Percentiles rank a stretch among this genome's conserved stretches.
Evolutionary conservation across 2,888 invertebrate genomes (phyloP).

Genomic region (Phaonia tiefii): DNA sequence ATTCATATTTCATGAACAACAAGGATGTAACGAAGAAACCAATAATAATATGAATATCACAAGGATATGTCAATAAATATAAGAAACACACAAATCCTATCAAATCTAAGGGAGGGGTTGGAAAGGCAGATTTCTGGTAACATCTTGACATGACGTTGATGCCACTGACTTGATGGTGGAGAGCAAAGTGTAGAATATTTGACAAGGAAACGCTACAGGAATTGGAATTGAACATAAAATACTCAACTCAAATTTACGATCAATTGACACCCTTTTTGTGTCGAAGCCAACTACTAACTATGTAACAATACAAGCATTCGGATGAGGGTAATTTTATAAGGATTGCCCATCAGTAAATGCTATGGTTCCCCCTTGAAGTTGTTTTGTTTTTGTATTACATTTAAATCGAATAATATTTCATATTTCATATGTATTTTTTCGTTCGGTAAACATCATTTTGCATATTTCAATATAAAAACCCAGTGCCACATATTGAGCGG

Average conservation of each 20-base stretch:
- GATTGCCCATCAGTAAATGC: conserved; percentile 29
- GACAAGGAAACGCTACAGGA: not conserved
- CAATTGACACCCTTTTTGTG: conserved; percentile 69
- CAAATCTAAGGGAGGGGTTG: conserved; percentile 1
- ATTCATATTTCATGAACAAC: no score
- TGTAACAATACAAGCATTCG: conserved; percentile 35
- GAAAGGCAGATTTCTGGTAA: conserved; percentile 68
- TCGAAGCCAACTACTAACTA: not conserved
- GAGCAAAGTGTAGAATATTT: conserved; percentile 36
- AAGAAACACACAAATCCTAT: not conserved
- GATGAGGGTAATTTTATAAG: conserved; percentile 67
- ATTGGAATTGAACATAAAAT: conserved; percentile 7
- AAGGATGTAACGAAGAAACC: no score
- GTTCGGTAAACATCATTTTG: conserved; percentile 61
- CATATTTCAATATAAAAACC: conserved; percentile 59
- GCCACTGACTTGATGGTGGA: conserved; percentile 53
- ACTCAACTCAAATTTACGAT: conserved; percentile 48
- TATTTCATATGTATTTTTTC: conserved; percentile 54
- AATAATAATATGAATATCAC: no score
- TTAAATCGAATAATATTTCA: conserved; percentile 17
- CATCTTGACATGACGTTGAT: conserved; percentile 77
- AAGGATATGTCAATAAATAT: no score
- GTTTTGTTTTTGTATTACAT: conserved; percentile 49
- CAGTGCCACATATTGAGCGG: conserved; percentile 31
- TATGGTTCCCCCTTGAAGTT: conserved; percentile 3